A percentile compares a stretch with the other conserved stretches of the same genome.
phyloP scores from a whole-genome alignment of 2,797 vertebrate genomes.

The Phrynocephalus forsythii region DNA sequence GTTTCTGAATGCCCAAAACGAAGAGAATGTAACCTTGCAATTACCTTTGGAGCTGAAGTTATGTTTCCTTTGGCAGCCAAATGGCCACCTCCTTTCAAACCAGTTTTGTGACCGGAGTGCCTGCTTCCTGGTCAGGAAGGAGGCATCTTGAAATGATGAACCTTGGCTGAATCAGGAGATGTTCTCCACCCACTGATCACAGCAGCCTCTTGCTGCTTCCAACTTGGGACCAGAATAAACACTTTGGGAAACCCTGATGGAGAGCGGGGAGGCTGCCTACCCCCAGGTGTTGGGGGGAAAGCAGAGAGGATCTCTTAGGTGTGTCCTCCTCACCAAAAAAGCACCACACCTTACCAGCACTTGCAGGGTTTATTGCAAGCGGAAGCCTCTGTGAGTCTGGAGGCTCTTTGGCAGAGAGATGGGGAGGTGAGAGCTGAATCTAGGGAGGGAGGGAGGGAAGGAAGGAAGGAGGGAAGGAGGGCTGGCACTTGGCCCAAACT shows the following conservation, averaged over 20 bases:
- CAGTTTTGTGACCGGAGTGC: no score
- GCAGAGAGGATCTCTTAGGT: not conserved
- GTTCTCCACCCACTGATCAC: no score
- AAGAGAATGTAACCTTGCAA: no score
- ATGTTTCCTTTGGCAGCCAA: no score
- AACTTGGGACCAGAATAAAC: not conserved
- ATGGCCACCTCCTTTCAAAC: no score
- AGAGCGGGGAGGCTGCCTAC: not conserved
- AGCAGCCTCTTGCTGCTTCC: no score
- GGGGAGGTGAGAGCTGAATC: not conserved
- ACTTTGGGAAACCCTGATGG: not conserved
- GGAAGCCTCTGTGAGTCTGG: not conserved
- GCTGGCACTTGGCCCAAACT: not conserved
- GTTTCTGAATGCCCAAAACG: no score
- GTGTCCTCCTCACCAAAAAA: not conserved
- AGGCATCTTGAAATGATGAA: not conserved
- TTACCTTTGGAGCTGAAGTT: no score
- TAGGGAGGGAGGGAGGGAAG: no score
- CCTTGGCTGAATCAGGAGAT: not conserved
- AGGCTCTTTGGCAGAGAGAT: accelerated
- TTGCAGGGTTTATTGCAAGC: not conserved
- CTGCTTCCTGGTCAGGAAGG: no score
- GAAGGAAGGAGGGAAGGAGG: no score
- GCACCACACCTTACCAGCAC: no score
- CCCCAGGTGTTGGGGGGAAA: not conserved